These are phyloP conservation scores for Probosciger aterrimus DNA, from an alignment of 2,113 vertebrate species.

Conservation along the genomic window DNA sequence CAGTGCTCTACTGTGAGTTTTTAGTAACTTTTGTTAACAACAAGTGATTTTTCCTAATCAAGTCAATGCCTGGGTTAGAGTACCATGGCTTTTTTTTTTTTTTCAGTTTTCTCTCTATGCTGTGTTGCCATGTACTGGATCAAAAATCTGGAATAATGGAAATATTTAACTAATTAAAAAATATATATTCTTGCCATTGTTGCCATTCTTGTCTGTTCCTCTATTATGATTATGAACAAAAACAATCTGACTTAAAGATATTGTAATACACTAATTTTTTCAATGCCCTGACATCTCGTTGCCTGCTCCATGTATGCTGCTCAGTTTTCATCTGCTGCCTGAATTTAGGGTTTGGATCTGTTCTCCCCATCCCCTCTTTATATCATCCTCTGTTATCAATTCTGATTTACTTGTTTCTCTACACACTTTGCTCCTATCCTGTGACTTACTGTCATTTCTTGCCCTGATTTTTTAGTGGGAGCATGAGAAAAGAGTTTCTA, in stretches of 20 bases:
- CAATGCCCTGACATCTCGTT: neutral
- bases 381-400: neutral
- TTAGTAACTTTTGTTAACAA: neutral
- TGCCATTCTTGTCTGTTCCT: neutral
- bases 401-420: constrained; percentile 5
- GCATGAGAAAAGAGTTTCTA: constrained; percentile 61
- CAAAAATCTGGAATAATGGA: neutral
- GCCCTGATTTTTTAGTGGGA: constrained; percentile 41
- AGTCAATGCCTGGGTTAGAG: neutral
- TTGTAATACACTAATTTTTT: neutral
- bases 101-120: neutral
- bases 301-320: neutral
- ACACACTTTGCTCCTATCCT: neutral
- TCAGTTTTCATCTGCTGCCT: neutral
- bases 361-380: neutral
- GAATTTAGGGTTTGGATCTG: neutral
- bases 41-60: neutral
- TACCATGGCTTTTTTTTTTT: neutral
- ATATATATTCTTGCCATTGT: neutral
- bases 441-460: constrained; percentile 42
- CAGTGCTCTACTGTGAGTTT: neutral
- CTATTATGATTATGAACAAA: neutral
- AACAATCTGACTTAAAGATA: neutral
- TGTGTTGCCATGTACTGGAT: neutral
- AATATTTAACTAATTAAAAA: neutral